Evolutionary conservation across 64 coral and sea anemone species (phyloP).

Genomic region (Montipora sp.): DNA sequence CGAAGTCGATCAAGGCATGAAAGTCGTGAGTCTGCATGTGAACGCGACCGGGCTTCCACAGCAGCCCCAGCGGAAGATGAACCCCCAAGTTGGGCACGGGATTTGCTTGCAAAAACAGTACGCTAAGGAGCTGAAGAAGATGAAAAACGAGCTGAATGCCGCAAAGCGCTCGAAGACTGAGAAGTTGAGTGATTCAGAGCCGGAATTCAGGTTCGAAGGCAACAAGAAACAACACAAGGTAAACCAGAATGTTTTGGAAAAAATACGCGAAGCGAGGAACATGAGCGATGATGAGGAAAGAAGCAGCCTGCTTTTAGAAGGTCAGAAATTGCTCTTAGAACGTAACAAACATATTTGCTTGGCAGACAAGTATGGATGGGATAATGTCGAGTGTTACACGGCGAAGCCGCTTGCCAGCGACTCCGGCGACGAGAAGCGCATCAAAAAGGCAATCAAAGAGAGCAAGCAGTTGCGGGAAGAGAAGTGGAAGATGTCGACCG

Average conservation of each 20-base stretch:
- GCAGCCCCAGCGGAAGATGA: background rate
- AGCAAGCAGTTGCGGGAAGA: conserved; percentile 13
- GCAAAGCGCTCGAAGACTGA: background rate
- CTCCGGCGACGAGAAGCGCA: conserved; percentile 32
- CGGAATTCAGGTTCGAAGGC: conserved; percentile 6
- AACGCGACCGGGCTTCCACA: background rate
- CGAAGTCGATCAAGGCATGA: background rate
- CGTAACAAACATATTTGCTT: conserved; percentile 39
- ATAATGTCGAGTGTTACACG: conserved; percentile 31
- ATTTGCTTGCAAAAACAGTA: background rate
- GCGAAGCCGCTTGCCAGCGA: conserved; percentile 46
- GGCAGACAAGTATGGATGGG: conserved; percentile 56
- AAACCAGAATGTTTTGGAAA: background rate
- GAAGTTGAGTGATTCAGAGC: background rate
- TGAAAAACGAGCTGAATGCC: background rate
- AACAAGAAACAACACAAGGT: conserved; percentile 54
- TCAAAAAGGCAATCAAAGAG: conserved; percentile 40
- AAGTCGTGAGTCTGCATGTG: background rate
- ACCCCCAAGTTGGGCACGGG: background rate
- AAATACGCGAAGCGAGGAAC: background rate
- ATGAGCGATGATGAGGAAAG: background rate
- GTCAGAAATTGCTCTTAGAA: conserved; percentile 12
- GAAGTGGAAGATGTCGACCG: conserved; percentile 17
- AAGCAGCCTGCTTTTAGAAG: conserved; percentile 5
- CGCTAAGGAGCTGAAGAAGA: background rate